A percentile compares a stretch with the other conserved stretches of the same genome.
phyloP scores from a whole-genome alignment of 2,797 vertebrate genomes.

The Phylloscopus collybita region DNA sequence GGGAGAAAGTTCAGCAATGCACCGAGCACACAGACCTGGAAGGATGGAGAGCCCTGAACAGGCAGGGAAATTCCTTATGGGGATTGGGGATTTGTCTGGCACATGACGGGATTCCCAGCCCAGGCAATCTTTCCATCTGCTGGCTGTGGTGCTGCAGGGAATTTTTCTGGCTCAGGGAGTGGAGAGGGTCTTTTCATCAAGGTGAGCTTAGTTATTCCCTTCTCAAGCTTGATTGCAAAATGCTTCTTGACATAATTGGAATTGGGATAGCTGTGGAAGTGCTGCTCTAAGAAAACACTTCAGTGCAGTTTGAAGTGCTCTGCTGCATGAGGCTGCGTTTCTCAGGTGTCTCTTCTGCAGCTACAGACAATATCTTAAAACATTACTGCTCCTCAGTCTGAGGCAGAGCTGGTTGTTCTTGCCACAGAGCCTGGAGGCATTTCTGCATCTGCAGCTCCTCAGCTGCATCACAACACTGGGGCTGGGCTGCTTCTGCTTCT shows the following conservation, averaged over 20 bases:
- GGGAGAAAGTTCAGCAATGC: neutral
- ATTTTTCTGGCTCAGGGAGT: neutral
- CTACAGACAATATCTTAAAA: neutral
- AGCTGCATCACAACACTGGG: fast-evolving
- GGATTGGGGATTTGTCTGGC: neutral
- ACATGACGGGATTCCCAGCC: neutral
- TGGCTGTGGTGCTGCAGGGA: neutral
- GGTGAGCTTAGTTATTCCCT: neutral
- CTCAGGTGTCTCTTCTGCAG: neutral
- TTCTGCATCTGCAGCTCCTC: neutral
- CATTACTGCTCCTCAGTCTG: fast-evolving
- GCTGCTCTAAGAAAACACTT: constrained; percentile 19
- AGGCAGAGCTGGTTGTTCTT: neutral
- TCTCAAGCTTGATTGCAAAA: constrained; percentile 14
- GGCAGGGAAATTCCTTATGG: neutral
- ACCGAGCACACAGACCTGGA: fast-evolving
- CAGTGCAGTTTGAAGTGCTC: neutral
- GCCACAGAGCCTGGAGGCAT: neutral
- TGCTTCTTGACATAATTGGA: constrained; percentile 26
- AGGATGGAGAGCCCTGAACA: neutral
- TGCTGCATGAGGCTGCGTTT: neutral
- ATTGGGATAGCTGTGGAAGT: neutral
- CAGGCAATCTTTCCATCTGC: neutral
- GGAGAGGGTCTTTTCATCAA: neutral
- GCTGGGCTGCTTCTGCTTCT: neutral